A percentile compares a stretch with the other conserved stretches of the same genome.
These are phyloP conservation scores for Drosophila mayri DNA, from an alignment of 1,140 invertebrate genomes.

Conservation along the genomic window DNA sequence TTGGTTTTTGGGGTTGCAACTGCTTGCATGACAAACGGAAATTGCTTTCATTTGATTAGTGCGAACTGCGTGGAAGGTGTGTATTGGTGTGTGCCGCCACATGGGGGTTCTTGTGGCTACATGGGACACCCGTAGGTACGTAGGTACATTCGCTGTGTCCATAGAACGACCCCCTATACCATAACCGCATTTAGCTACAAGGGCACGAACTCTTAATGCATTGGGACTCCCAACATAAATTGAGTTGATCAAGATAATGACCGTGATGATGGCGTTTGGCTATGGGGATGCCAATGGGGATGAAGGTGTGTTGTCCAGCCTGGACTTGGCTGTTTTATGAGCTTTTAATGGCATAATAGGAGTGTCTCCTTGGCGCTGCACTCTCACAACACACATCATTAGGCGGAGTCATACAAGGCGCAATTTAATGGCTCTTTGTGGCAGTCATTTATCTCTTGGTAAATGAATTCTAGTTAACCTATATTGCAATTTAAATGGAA, in stretches of 20 bases:
- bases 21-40: conserved; percentile 74
- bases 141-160: background rate
- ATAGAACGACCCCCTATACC: conserved; percentile 43
- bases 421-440: conserved; percentile 21
- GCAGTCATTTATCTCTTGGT: conserved; percentile 24
- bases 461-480: conserved; percentile 12
- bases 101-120: conserved; percentile 8
- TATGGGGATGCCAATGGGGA: conserved; percentile 11
- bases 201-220: conserved; percentile 67
- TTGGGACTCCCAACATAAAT: conserved; percentile 41
- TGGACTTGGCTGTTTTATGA: conserved; percentile 38
- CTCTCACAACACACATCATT: conserved; percentile 36
- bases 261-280: conserved; percentile 17
- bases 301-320: conserved; percentile 52
- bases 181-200: conserved; percentile 61
- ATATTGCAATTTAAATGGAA: conserved; percentile 22
- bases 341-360: conserved; percentile 51
- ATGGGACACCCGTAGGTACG: conserved; percentile 5
- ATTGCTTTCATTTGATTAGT: conserved; percentile 75
- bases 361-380: conserved; percentile 36
- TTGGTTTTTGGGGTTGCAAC: conserved; percentile 46
- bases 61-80: conserved; percentile 51
- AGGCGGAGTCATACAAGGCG: conserved; percentile 8
- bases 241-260: conserved; percentile 51
- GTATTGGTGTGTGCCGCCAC: conserved; percentile 15